Percentiles rank a stretch among this genome's conserved stretches.
These are phyloP conservation scores for Brienomyrus brachyistius DNA, from an alignment of 2,113 vertebrate genomes.

Conservation along the genomic window DNA sequence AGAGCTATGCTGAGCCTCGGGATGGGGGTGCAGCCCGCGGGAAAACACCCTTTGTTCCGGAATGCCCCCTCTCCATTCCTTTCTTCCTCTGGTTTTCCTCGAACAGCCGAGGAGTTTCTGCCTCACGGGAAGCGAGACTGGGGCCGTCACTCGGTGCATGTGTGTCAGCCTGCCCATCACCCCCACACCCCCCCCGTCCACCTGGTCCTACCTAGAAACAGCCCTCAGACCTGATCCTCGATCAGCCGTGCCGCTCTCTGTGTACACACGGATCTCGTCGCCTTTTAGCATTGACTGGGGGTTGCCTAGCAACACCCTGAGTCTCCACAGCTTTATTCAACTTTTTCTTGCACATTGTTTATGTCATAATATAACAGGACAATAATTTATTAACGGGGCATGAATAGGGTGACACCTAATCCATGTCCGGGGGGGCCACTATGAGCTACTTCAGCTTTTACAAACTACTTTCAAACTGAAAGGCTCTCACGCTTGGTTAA, in stretches of 20 bases:
- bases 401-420: not conserved
- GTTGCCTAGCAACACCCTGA: not conserved
- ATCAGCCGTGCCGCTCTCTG: not conserved
- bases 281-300: not conserved
- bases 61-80: constrained; percentile 15
- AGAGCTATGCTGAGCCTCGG: constrained; percentile 25
- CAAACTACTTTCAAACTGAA: not conserved
- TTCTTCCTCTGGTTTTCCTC: constrained; percentile 9
- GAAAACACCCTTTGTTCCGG: constrained; percentile 26
- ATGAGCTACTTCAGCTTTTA: not conserved
- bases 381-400: not conserved
- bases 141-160: not conserved
- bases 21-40: constrained; percentile 16
- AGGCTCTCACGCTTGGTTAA: not conserved
- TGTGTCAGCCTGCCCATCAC: not conserved
- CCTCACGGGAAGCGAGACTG: not conserved
- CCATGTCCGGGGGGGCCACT: not conserved
- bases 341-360: not conserved
- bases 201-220: not conserved
- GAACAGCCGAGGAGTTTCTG: constrained; percentile 5
- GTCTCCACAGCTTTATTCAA: not conserved
- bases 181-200: not conserved
- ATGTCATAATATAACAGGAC: not conserved
- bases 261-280: not conserved
- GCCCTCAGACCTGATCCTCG: not conserved